phyloP scores from a whole-genome alignment of 2,888 invertebrate genomes.

The Drosophila peninsularis region DNA sequence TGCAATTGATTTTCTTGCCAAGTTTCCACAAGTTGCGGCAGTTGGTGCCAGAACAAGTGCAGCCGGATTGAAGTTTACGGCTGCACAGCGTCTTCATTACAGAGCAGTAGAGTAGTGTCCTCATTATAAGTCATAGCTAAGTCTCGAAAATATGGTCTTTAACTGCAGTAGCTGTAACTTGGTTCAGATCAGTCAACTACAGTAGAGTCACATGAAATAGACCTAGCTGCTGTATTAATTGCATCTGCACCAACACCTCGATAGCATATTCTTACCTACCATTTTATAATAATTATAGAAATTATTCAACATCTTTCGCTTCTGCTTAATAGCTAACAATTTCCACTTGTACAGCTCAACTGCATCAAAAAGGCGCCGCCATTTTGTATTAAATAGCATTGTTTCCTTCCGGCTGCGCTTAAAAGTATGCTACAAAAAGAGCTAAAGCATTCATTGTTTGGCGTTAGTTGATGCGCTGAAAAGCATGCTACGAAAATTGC shows the following conservation, averaged over 20 bases:
- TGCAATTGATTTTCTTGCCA: constrained; percentile 75
- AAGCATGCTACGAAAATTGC: constrained; percentile 8
- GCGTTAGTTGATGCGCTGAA: neutral
- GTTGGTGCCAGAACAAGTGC: constrained; percentile 37
- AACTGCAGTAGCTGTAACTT: neutral
- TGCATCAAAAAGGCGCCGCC: neutral
- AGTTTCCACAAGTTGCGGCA: constrained; percentile 28
- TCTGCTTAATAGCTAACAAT: neutral
- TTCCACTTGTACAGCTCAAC: too few relatives aligned
- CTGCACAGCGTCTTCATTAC: constrained; percentile 16
- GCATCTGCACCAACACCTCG: too few relatives aligned
- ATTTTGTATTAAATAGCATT: neutral
- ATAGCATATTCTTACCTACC: neutral
- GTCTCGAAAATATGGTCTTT: neutral
- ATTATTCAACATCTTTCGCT: neutral
- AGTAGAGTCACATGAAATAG: neutral
- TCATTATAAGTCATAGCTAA: neutral
- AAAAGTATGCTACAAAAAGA: constrained; percentile 10
- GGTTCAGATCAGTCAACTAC: neutral
- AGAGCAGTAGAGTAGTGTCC: neutral
- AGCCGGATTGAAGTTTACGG: constrained; percentile 37
- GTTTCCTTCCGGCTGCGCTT: neutral
- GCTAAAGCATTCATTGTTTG: too few relatives aligned
- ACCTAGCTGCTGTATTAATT: neutral
- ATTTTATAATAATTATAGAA: neutral